Conservation (phyloP, 2,888 invertebrate genomes). For the Pheosia tremula region DNA sequence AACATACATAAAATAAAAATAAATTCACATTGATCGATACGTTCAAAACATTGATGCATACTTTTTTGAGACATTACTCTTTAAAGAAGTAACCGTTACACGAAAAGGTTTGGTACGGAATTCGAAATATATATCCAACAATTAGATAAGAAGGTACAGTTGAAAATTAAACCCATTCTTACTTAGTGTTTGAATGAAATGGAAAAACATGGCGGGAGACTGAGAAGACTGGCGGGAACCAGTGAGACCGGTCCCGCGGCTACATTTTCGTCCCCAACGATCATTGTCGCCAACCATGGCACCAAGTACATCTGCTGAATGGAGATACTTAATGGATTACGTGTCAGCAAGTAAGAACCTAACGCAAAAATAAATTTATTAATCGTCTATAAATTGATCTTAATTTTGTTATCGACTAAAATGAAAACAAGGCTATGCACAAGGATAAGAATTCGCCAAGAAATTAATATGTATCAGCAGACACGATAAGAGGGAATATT, state of each 20-base stretch:
- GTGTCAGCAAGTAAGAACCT: no score
- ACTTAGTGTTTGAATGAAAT: conserved; percentile 41
- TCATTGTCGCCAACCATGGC: conserved; percentile 17
- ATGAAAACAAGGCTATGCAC: background rate
- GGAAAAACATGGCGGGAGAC: conserved; percentile 45
- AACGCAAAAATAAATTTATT: background rate
- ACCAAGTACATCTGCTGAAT: conserved; percentile 5
- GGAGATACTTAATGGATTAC: background rate
- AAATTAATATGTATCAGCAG: background rate
- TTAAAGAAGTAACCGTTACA: no score
- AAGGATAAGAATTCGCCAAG: background rate
- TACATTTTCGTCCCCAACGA: conserved; percentile 58
- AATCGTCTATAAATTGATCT: background rate
- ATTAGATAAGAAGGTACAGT: background rate
- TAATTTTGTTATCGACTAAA: background rate
- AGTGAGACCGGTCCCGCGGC: conserved; percentile 66
- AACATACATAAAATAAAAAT: no score
- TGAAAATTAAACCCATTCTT: background rate
- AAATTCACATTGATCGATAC: no score
- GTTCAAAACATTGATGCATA: no score
- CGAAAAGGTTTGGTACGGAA: no score
- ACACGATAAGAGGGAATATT: conserved; percentile 3
- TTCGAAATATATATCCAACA: no score
- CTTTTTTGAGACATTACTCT: no score
- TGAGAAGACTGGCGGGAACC: conserved; percentile 51